Conservation (phyloP, 2,113 vertebrate genomes). For the Dascyllus trimaculatus region DNA sequence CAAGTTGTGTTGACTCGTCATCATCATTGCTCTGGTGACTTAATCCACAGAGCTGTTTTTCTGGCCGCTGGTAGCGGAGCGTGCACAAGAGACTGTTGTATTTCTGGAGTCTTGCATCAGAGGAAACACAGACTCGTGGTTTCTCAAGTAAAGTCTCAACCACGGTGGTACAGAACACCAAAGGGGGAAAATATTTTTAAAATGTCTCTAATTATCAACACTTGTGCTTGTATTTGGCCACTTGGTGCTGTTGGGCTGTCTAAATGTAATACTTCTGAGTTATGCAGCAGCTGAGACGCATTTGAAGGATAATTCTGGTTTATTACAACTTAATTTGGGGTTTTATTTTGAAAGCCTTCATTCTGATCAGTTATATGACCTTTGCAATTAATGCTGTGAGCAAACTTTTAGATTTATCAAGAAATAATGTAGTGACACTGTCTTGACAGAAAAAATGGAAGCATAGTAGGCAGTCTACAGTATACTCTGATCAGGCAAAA, state of each 20-base stretch:
- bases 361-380: too few relatives aligned
- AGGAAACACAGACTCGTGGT: slow-evolving; percentile 32
- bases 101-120: slow-evolving; percentile 77
- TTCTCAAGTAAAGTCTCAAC: slow-evolving; percentile 30
- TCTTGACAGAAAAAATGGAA: too few relatives aligned
- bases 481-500: too few relatives aligned
- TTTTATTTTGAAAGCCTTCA: too few relatives aligned
- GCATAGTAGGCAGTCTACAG: too few relatives aligned
- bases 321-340: not conserved
- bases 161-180: slow-evolving; percentile 12
- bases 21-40: slow-evolving; percentile 54
- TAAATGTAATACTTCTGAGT: not conserved
- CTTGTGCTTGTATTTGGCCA: slow-evolving; percentile 21
- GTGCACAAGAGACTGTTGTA: slow-evolving; percentile 52
- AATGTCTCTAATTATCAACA: slow-evolving; percentile 35
- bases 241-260: not conserved
- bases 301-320: slow-evolving; percentile 6
- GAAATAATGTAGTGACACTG: too few relatives aligned
- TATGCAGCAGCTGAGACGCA: too few relatives aligned
- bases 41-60: slow-evolving; percentile 66
- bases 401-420: too few relatives aligned
- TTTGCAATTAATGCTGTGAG: too few relatives aligned
- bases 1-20: slow-evolving; percentile 59
- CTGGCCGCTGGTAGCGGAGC: slow-evolving; percentile 55
- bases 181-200: not conserved